Evolutionary conservation across 2,888 invertebrate species (phyloP).

Genomic region (Saturnia pavonia): DNA sequence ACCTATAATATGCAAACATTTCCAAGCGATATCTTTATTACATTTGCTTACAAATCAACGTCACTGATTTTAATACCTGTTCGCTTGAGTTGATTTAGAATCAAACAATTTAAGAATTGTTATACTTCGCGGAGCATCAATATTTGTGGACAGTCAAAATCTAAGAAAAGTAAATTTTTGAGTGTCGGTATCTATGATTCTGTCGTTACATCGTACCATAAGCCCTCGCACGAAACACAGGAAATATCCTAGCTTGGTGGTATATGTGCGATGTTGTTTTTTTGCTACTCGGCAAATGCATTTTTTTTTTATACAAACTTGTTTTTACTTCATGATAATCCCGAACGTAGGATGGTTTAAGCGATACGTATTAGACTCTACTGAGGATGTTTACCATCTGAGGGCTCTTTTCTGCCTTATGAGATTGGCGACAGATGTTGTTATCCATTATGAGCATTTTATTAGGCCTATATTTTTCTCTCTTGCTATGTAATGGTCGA

Average conservation of each 20-base stretch:
- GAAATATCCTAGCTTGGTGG: not conserved
- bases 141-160: not conserved
- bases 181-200: not conserved
- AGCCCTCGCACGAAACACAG: not conserved
- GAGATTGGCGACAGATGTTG: conserved; percentile 21
- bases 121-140: too few species aligned
- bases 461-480: conserved; percentile 16
- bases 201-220: not conserved
- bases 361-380: not conserved
- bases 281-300: not conserved
- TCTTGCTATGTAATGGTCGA: not conserved
- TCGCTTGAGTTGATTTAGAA: too few species aligned
- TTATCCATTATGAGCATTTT: conserved; percentile 18
- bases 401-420: conserved; percentile 9
- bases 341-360: not conserved
- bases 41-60: too few species aligned
- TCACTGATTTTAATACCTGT: too few species aligned
- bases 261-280: not conserved
- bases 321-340: not conserved
- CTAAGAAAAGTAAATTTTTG: not conserved
- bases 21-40: too few species aligned
- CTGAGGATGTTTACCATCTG: conserved; percentile 3
- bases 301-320: not conserved
- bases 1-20: too few species aligned
- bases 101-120: not conserved